These are phyloP conservation scores for Drosophila repleta DNA, from an alignment of 1,140 invertebrate species.

Conservation along the genomic window DNA sequence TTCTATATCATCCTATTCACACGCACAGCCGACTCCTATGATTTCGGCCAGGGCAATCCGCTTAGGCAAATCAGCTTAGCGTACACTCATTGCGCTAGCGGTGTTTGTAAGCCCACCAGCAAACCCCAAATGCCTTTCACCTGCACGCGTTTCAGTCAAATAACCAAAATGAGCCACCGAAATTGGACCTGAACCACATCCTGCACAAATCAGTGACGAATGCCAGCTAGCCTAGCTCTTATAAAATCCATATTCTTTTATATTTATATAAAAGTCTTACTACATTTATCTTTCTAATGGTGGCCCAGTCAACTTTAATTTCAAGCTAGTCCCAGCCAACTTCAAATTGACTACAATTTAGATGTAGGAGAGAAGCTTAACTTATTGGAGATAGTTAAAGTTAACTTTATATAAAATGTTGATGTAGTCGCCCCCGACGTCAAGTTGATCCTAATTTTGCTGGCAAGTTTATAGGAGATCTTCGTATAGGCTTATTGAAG, in stretches of 20 bases:
- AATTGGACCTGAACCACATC: conserved; percentile 34
- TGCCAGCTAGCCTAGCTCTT: too few species aligned
- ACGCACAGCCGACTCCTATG: conserved; percentile 8
- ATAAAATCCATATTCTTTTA: background rate
- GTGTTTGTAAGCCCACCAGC: conserved; percentile 58
- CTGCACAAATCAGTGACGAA: background rate
- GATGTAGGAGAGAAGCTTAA: too few species aligned
- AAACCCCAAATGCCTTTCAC: conserved; percentile 62
- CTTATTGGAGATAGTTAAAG: too few species aligned
- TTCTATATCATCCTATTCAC: conserved; percentile 17
- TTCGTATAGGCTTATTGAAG: too few species aligned
- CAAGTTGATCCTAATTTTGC: too few species aligned
- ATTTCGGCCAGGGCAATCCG: conserved; percentile 50
- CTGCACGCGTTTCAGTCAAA: conserved; percentile 71
- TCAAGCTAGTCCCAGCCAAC: too few species aligned
- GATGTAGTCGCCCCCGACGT: too few species aligned
- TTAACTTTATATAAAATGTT: too few species aligned
- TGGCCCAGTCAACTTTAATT: too few species aligned
- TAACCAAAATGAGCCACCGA: conserved; percentile 46
- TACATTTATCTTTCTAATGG: background rate
- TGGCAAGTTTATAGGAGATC: too few species aligned
- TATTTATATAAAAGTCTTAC: background rate
- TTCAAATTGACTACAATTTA: too few species aligned
- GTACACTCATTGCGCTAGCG: conserved; percentile 18
- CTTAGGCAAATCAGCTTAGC: conserved; percentile 74